Base-by-base conservation (phyloP, 2,113 vertebrate genomes). In the Sinocyclocheilus maitianheensis region DNA sequence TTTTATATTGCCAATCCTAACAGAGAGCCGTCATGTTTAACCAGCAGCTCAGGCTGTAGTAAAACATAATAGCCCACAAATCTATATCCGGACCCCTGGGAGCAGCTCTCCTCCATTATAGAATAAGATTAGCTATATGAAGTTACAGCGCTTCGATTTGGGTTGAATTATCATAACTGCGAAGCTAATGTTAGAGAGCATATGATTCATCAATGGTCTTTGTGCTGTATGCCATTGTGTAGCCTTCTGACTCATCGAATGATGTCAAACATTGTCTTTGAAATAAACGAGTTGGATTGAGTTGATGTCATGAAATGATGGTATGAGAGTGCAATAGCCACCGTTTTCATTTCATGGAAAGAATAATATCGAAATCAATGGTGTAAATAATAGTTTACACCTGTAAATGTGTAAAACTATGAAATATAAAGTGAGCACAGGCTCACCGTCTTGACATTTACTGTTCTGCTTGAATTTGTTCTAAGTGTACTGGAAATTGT, bases 21-120 rank as follows among this genome's bases (percentile, higher is more conserved):
- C 86, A 84, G 86, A 84, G 72, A 62, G 87, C 83, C 85, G 85
- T 89, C 89, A 83, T 90, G 87, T 90, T 89, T 86, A 86, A 89
- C 83, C 87, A 88, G 87, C 84, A 58, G 84, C 80, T 84, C 88
- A 77, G 82, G 62, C 71, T 74, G 63, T 65, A 81, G 58, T 90
- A 83, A 88, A 90, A 89, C 77, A 65, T 86, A 79, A 67, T 51
- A 78, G 82, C 51, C 82, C 24, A 30, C 78, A 87, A 46, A 83
- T 86, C 86, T 82, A 48, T 85, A 89, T 80, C 81, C 55, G 20
- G 75, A 80, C 62, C 65, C n/a, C 22, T 79, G 40, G 80, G 48
- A 79, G 55, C 69, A 62, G 75, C 74, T 79, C 48, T 74, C 55
- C 24, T 67, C 81, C 63, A 37, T 77, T 85, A 80, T 83, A 69